Evolutionary conservation across 1,140 invertebrate genomes (phyloP), one percentile per base, ranked within the genome.

Genomic region (Thaumatotibia leucotreta): DNA sequence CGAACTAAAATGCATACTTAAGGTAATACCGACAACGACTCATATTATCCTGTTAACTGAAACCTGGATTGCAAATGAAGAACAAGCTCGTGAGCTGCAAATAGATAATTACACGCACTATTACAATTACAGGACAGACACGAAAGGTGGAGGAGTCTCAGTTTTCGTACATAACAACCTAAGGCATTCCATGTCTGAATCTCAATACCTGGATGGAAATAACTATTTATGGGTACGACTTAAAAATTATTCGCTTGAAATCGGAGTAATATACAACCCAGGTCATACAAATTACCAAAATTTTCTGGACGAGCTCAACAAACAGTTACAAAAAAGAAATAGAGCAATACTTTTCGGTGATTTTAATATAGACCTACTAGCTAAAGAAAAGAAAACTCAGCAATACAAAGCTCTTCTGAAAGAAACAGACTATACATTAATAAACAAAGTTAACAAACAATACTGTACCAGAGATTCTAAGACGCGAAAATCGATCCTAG

Each of bases 51-150:
- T 66, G 35, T 5, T 62, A 9, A 49, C 58, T 2, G 65, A 66
- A 49, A 61, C 58, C 3, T 66, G 65, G 65, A 61, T 66, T n/a
- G 61, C 61, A 49, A 32, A 22, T 10, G 65, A 66, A 11, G 33
- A 61, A 23, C 17, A 66, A 14, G 58, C 65, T 1, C 1, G 29
- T 14, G 11, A 6, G n/a, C 27, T 61, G 10, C 14, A 45, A n/a
- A 11, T 66, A 23, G 27, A 17, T 8, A 49, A 61, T 39, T 66
- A 66, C 23, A 61, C 52, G 2, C 65, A 66, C 22, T 61, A 66
- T 32, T 66, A 39, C 24, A 66, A 61, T 20, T 66, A 39, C 24
- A 27, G 32, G 10, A 45, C 29, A 2, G 65, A 66, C 33, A 39
- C 10, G 23, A 66, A 8, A 29, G 65, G 54, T 3, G 65, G 65